A percentile compares a stretch with the other conserved stretches of the same genome.
Conservation (phyloP, 2,797 vertebrate species). For the Buceros bicornis region DNA sequence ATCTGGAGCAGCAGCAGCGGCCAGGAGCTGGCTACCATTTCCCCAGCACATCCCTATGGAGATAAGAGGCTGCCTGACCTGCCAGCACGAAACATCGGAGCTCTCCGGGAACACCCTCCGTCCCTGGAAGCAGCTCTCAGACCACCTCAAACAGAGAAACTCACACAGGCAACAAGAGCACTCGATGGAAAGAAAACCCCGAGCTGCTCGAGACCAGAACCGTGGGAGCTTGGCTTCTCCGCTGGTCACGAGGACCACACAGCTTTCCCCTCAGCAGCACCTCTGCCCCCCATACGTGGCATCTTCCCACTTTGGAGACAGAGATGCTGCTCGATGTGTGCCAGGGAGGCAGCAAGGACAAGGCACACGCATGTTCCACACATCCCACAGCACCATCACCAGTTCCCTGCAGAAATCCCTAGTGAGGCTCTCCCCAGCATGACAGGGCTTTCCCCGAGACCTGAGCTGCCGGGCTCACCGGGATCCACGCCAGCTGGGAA, state of each 20-base stretch:
- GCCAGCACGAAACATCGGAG: fast-evolving
- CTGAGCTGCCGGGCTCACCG: not conserved
- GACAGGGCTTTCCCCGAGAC: not conserved
- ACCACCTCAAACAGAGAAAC: not conserved
- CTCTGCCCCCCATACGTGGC: not conserved
- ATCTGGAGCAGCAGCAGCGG: not conserved
- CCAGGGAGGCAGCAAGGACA: not conserved
- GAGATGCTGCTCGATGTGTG: not conserved
- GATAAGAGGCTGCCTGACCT: not conserved
- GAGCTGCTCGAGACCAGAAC: not conserved
- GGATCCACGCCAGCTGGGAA: not conserved
- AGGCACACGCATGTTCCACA: not conserved
- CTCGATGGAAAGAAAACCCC: not conserved
- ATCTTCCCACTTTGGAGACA: not conserved
- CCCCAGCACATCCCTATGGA: not conserved
- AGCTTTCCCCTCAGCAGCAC: not conserved
- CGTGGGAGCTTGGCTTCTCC: not conserved
- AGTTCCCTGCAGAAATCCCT: not conserved
- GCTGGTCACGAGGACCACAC: fast-evolving
- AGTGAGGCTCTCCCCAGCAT: not conserved
- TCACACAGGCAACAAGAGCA: not conserved
- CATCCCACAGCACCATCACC: not conserved
- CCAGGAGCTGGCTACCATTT: not conserved
- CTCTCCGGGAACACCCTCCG: not conserved
- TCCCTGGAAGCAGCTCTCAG: not conserved